phyloP scores from a whole-genome alignment of 2,888 invertebrate species.

The Hermaeophaga mercurialis region DNA sequence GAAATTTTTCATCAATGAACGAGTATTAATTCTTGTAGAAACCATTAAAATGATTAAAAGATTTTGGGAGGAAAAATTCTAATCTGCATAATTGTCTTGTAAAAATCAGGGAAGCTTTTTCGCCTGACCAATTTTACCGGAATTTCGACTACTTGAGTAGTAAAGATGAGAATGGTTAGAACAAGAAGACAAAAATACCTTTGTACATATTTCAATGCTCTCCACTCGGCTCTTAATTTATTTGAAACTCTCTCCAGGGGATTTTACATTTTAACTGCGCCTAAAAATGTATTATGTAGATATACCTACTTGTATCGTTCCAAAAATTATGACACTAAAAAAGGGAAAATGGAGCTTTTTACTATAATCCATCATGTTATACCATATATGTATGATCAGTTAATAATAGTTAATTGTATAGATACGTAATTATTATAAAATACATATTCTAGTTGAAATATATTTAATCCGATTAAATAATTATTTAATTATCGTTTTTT shows the following conservation, averaged over 20 bases:
- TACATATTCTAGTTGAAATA: too few relatives aligned
- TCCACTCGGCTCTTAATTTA: constrained; percentile 19
- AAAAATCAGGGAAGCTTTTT: constrained; percentile 21
- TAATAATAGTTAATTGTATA: too few relatives aligned
- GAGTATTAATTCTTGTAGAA: constrained; percentile 50
- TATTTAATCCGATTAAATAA: too few relatives aligned
- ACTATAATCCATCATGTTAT: too few relatives aligned
- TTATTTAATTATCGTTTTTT: too few relatives aligned
- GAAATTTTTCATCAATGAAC: constrained; percentile 45
- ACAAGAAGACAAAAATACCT: constrained; percentile 18
- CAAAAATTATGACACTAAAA: too few relatives aligned
- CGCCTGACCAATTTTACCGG: constrained; percentile 21
- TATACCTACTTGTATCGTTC: too few relatives aligned
- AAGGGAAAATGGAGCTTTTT: too few relatives aligned
- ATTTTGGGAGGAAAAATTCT: constrained; percentile 38
- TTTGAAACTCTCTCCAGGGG: constrained; percentile 20
- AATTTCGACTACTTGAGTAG: constrained; percentile 23
- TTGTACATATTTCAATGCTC: constrained; percentile 22
- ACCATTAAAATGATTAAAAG: constrained; percentile 56
- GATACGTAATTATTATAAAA: too few relatives aligned
- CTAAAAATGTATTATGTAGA: too few relatives aligned
- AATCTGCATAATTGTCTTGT: constrained; percentile 47
- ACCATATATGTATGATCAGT: too few relatives aligned
- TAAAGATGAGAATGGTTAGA: constrained; percentile 22
- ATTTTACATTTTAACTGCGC: constrained; percentile 2